Base-by-base conservation (phyloP, 2,113 vertebrate species). In the Chaetodon auriga region DNA sequence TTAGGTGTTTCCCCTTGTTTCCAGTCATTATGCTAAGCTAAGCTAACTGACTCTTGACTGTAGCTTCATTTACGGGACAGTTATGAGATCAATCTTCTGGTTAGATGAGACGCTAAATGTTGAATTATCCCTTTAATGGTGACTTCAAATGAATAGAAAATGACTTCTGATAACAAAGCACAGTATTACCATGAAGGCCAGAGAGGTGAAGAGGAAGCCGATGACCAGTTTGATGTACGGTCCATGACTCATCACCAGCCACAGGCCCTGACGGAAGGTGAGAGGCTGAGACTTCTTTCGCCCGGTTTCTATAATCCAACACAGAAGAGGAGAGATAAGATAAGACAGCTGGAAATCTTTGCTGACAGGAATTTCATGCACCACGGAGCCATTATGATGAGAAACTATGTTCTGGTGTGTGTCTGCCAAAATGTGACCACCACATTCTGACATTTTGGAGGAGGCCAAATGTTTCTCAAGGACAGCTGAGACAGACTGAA, bases 191-290 rank as follows among this genome's bases (percentile, higher is more conserved):
- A 98, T 98, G 89, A 99, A 99, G 71, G 96, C 98, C 89, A 99
- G 92, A 0, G 97, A 99, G 57, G 97, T 98, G 88, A 98, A 99
- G 87, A 99, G 97, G 93, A 99, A 99, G 82, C 95, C 97, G 0
- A 95, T 89, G 1, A 99, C 97, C 74, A 99, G 96, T 68, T 95
- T 98, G 86, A 97, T 80, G 19, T 99, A 99, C 0, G 98, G 96
- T n/a, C 95, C 86, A 0, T 99, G 95, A 61, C 95, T 95, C 96
- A 97, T 95, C 72, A 99, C 96, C 86, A 97, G 83, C 77, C 95
- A 95, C 79, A 99, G 87, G 71, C 98, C 97, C 75, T 90, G 95
- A 73, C 95, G 89, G 93, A 98, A 99, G 62, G 96, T 92, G 60
- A 95, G 90, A 0, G 91, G 94, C 77, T 95, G 82, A 84, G 92